These are phyloP conservation scores for Sinella curviseta DNA, from an alignment of 1,140 invertebrate species.

Conservation along the genomic window DNA sequence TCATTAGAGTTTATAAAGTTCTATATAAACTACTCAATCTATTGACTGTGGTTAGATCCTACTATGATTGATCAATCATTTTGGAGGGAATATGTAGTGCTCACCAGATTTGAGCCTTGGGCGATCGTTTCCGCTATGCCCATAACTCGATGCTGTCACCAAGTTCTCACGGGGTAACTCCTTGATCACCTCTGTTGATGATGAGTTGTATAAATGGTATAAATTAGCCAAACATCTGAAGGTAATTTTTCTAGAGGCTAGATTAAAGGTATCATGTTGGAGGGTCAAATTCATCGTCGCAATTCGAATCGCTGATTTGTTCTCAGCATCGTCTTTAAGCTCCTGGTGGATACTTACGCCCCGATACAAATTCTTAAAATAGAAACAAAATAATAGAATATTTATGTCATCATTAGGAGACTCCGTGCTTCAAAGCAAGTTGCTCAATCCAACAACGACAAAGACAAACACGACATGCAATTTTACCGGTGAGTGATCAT, in stretches of 20 bases:
- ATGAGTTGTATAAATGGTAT: not conserved
- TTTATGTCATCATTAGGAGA: not conserved
- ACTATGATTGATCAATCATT: no score
- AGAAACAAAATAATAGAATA: not conserved
- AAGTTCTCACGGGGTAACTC: not conserved
- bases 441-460: no score
- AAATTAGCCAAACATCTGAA: not conserved
- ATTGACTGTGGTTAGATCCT: no score
- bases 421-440: no score
- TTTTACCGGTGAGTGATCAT: constrained; percentile 51
- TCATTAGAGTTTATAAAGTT: no score
- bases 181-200: not conserved
- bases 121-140: not conserved
- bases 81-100: no score
- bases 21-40: no score
- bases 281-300: constrained; percentile 6
- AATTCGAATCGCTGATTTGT: not conserved
- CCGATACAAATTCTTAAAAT: not conserved
- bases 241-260: constrained; percentile 2
- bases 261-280: not conserved
- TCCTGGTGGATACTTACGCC: not conserved
- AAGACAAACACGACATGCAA: no score
- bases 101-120: not conserved
- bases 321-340: not conserved
- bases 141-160: constrained; percentile 2